Conservation (phyloP, 2,888 invertebrate species). For the Sclerodermus sp. region DNA sequence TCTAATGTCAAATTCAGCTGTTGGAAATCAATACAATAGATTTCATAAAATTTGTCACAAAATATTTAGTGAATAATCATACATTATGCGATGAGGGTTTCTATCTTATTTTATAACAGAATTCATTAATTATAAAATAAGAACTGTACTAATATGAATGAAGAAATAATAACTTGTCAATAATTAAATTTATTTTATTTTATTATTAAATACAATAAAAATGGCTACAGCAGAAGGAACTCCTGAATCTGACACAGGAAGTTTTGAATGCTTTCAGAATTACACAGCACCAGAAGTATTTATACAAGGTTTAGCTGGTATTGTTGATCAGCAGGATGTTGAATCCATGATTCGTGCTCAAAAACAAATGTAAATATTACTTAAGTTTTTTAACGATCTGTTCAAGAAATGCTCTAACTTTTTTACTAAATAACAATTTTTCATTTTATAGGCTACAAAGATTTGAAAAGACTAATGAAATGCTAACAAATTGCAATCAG, state of each 20-base stretch:
- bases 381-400: no score
- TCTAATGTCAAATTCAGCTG: no score
- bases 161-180: not conserved
- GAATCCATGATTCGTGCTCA: slow-evolving; percentile 88
- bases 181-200: not conserved
- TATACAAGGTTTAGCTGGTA: slow-evolving; percentile 87
- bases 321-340: slow-evolving; percentile 89
- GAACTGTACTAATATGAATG: no score
- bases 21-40: no score
- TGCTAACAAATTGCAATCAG: slow-evolving; percentile 95
- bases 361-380: slow-evolving; percentile 80
- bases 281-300: slow-evolving; percentile 90
- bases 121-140: no score
- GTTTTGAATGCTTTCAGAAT: slow-evolving; percentile 88
- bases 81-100: no score
- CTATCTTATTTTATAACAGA: no score
- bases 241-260: slow-evolving; percentile 61
- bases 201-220: not conserved
- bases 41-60: no score
- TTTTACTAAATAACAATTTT: not conserved
- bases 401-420: no score
- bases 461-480: slow-evolving; percentile 99
- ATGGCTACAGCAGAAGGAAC: slow-evolving; percentile 57
- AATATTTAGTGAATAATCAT: no score
- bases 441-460: slow-evolving; percentile 76